These are phyloP conservation scores for Dicranocentrus wangi DNA, from an alignment of 2,888 invertebrate species.

Conservation along the genomic window DNA sequence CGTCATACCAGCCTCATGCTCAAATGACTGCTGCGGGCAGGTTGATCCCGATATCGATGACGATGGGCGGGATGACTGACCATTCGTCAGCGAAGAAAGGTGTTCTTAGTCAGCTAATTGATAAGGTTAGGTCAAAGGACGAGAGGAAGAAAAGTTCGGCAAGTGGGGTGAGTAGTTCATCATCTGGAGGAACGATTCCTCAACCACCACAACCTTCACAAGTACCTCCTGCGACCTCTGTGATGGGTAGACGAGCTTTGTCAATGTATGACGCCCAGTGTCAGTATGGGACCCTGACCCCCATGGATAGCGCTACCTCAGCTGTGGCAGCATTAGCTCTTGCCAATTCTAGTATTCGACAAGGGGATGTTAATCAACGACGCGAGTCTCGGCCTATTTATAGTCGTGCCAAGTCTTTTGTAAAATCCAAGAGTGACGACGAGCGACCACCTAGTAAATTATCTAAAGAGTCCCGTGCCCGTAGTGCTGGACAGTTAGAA, in stretches of 20 bases:
- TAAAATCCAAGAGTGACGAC: conserved; percentile 73
- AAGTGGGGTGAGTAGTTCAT: conserved; percentile 68
- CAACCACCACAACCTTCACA: conserved; percentile 62
- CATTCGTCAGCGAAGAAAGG: conserved; percentile 74
- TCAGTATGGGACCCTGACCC: conserved; percentile 69
- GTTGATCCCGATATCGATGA: conserved; percentile 29
- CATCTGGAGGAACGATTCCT: conserved; percentile 66
- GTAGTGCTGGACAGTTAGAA: conserved; percentile 72
- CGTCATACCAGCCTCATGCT: conserved; percentile 66
- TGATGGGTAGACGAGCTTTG: conserved; percentile 67
- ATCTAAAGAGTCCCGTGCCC: conserved; percentile 71
- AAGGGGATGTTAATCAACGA: conserved; percentile 42
- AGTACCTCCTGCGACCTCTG: conserved; percentile 60
- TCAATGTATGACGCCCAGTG: conserved; percentile 72
- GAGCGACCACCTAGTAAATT: conserved; percentile 72
- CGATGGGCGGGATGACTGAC: conserved; percentile 33
- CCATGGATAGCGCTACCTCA: conserved; percentile 70
- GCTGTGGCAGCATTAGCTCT: conserved; percentile 70
- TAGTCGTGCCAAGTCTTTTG: conserved; percentile 72
- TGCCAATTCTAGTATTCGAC: conserved; percentile 33
- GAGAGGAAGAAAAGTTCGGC: conserved; percentile 72
- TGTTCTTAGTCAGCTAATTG: conserved; percentile 78
- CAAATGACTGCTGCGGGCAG: conserved; percentile 16
- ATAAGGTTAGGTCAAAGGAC: conserved; percentile 76
- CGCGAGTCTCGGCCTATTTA: conserved; percentile 68